Percentiles rank a stretch among this genome's conserved stretches.
phyloP scores from a whole-genome alignment of 2,113 vertebrate species.

The Mustela lutreola region DNA sequence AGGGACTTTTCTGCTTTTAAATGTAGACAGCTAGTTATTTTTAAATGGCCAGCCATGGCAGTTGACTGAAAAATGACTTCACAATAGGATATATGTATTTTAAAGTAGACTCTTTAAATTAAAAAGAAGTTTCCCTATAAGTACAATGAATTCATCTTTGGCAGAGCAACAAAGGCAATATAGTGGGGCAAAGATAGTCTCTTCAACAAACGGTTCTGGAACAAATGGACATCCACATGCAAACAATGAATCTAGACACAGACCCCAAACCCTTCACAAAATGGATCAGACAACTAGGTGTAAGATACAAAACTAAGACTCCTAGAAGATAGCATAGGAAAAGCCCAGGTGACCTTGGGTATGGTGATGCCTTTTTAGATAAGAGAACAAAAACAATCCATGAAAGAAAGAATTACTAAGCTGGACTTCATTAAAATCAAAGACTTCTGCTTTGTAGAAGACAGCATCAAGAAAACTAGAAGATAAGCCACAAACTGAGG shows the following conservation, averaged over 20 bases:
- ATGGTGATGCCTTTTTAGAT: neutral
- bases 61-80: constrained; percentile 14
- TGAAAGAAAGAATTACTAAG: neutral
- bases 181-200: neutral
- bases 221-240: neutral
- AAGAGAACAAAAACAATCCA: neutral
- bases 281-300: neutral
- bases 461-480: neutral
- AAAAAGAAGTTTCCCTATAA: neutral
- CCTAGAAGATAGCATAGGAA: neutral
- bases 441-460: neutral
- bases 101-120: constrained; percentile 28
- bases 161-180: neutral
- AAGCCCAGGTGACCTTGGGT: neutral
- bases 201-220: neutral
- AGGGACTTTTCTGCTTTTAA: neutral
- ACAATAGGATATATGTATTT: neutral
- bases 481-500: neutral
- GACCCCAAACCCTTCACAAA: neutral
- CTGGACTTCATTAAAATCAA: neutral
- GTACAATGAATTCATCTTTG: neutral
- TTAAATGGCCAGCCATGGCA: neutral
- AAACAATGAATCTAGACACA: neutral
- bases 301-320: neutral
- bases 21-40: neutral